A percentile compares a stretch with the other conserved stretches of the same genome.
Evolutionary conservation across 2,888 invertebrate species (phyloP).

Genomic region (Muschampia plurimacula): DNA sequence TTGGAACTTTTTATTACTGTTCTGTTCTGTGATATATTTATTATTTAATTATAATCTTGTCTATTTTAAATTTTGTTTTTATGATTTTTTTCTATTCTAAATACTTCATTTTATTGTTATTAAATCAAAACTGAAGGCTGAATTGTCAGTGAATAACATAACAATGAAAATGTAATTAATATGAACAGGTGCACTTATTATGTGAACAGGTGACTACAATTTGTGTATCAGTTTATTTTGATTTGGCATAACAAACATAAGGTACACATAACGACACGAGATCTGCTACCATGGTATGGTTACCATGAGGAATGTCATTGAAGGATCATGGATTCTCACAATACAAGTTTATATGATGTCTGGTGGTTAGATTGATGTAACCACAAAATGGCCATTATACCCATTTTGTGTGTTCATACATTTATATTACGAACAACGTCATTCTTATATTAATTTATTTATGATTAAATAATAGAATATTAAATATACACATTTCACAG

Average conservation of each 20-base stretch:
- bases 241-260: not conserved
- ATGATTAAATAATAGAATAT: not conserved
- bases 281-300: not conserved
- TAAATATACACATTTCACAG: slow-evolving; percentile 9
- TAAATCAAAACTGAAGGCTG: too few species aligned
- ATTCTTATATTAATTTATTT: too few species aligned
- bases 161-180: not conserved
- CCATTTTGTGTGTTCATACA: too few species aligned
- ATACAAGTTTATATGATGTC: not conserved
- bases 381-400: too few species aligned
- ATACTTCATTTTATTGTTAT: too few species aligned
- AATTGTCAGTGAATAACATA: not conserved
- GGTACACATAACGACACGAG: not conserved
- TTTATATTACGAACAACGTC: not conserved
- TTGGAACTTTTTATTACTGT: too few species aligned
- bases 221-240: not conserved
- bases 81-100: too few species aligned
- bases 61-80: not conserved
- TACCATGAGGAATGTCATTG: not conserved
- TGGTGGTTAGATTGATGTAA: too few species aligned
- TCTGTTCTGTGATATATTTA: too few species aligned
- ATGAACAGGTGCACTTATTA: not conserved
- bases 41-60: not conserved
- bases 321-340: not conserved
- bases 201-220: not conserved